phyloP scores from a whole-genome alignment of 2,113 vertebrate genomes.

The Monarcha castaneiventris region DNA sequence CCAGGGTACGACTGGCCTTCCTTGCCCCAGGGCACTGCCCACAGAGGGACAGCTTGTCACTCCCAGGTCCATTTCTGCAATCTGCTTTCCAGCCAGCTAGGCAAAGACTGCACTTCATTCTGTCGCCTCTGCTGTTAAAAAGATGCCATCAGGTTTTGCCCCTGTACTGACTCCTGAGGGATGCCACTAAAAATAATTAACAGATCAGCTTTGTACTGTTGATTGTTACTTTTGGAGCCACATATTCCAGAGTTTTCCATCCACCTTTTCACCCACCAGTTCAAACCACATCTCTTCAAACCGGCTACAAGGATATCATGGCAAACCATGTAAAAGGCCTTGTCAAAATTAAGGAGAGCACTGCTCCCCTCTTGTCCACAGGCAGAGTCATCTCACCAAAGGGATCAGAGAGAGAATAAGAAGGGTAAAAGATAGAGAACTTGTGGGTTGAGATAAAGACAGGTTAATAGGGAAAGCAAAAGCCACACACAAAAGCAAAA shows the following conservation, averaged over 20 bases:
- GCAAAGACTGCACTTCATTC: not conserved
- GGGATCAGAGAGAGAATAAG: not conserved
- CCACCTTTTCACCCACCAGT: not conserved
- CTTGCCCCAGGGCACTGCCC: not conserved
- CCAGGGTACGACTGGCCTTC: not conserved
- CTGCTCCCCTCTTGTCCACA: not conserved
- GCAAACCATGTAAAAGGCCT: not conserved
- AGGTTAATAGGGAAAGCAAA: not conserved
- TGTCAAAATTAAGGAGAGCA: not conserved
- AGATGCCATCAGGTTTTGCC: not conserved
- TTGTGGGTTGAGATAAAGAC: accelerated
- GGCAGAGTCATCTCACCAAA: not conserved
- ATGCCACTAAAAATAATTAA: not conserved
- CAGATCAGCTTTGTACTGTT: not conserved
- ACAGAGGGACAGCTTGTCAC: not conserved
- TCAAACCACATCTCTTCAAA: not conserved
- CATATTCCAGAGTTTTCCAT: not conserved
- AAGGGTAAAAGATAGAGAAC: not conserved
- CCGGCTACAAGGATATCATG: not conserved
- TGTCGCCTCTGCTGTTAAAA: not conserved
- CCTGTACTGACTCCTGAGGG: not conserved
- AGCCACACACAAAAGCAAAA: not conserved
- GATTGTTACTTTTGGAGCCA: not conserved
- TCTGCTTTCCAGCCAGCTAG: not conserved
- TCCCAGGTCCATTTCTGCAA: not conserved